phyloP scores from a whole-genome alignment of 2,888 invertebrate species.

The Zele albiditarsus region DNA sequence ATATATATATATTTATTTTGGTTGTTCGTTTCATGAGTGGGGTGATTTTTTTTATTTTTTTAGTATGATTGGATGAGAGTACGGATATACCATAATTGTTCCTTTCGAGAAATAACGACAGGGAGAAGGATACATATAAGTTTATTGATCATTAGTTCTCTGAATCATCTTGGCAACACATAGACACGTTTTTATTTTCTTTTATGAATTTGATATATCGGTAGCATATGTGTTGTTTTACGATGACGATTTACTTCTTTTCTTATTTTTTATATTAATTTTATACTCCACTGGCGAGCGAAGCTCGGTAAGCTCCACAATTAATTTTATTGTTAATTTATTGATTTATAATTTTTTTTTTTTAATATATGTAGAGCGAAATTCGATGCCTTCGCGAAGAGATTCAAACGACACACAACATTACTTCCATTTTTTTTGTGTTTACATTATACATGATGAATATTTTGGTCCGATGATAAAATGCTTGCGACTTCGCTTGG shows the following conservation, averaged over 20 bases:
- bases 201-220: conserved; percentile 23
- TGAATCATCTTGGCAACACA: conserved; percentile 37
- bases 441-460: conserved; percentile 57
- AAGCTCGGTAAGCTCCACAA: conserved; percentile 29
- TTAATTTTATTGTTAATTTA: conserved; percentile 33
- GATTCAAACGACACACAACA: conserved; percentile 24
- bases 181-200: conserved; percentile 40
- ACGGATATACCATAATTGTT: conserved; percentile 29
- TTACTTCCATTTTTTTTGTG: conserved; percentile 34
- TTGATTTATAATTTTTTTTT: conserved; percentile 35
- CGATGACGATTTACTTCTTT: conserved; percentile 26
- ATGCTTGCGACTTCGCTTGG: conserved; percentile 41
- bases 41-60: conserved; percentile 9
- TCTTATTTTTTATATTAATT: conserved; percentile 41
- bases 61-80: conserved; percentile 12
- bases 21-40: conserved; percentile 24
- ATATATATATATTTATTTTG: conserved; percentile 19
- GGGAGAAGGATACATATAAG: conserved; percentile 26
- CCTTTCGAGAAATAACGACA: conserved; percentile 27
- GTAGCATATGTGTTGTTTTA: conserved; percentile 27
- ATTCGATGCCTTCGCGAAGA: conserved; percentile 42
- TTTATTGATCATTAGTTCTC: conserved; percentile 30
- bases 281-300: conserved; percentile 48
- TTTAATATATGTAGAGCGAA: conserved; percentile 19
- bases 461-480: conserved; percentile 66